Conservation (phyloP, 2,113 vertebrate genomes). For the Mastomys natalensis region DNA sequence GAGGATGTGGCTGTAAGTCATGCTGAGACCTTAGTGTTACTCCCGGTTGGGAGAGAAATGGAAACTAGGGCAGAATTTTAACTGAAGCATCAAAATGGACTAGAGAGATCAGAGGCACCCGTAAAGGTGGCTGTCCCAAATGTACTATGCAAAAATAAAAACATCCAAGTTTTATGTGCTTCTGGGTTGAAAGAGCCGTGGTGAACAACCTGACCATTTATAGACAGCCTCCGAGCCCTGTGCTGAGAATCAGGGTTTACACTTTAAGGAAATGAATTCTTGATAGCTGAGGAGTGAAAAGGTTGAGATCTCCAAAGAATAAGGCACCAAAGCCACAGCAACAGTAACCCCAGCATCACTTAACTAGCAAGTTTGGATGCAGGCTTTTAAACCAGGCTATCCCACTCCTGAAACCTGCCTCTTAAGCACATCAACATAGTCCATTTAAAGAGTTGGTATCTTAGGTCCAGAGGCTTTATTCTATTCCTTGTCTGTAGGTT, state of each 20-base stretch:
- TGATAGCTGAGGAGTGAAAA: background rate
- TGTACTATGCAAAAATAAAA: background rate
- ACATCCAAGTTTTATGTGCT: background rate
- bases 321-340: rapidly evolving
- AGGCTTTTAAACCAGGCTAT: background rate
- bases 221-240: background rate
- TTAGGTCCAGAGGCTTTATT: background rate
- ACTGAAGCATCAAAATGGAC: too few relatives aligned
- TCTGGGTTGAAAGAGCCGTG: background rate
- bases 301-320: background rate
- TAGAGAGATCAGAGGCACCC: background rate
- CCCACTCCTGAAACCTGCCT: background rate
- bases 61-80: background rate
- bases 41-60: background rate
- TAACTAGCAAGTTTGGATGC: background rate
- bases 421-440: too few relatives aligned
- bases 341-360: background rate
- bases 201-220: background rate
- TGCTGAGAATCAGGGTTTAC: background rate
- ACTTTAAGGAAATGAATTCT: background rate
- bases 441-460: background rate
- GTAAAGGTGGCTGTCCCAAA: background rate
- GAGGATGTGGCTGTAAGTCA: background rate
- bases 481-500: background rate
- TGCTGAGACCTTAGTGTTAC: background rate